Percentiles rank a stretch among this genome's conserved stretches.
These are phyloP conservation scores for Hemibagrus wyckioides DNA, from an alignment of 2,113 vertebrate genomes.

Conservation along the genomic window DNA sequence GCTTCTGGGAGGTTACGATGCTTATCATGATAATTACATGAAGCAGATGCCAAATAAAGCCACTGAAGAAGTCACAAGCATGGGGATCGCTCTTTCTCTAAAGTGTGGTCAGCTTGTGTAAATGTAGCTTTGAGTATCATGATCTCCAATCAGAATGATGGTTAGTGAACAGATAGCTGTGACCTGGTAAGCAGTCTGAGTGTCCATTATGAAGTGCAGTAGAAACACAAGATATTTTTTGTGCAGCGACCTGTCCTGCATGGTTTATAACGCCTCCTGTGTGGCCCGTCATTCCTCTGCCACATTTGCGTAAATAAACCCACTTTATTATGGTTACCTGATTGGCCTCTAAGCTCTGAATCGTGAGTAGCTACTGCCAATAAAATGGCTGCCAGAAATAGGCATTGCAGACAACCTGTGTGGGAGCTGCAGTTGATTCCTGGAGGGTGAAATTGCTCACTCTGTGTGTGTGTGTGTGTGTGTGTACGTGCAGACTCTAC, in stretches of 20 bases:
- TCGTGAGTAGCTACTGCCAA: constrained; percentile 30
- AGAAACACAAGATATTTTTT: constrained; percentile 15
- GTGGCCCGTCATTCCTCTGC: constrained; percentile 37
- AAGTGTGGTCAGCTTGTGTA: neutral
- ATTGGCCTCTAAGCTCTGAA: constrained; percentile 37
- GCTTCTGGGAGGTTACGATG: neutral
- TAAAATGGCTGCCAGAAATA: constrained; percentile 37
- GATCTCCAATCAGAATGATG: neutral
- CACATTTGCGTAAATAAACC: constrained; percentile 47
- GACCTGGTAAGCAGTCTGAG: neutral
- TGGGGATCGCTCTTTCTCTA: neutral
- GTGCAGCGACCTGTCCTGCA: neutral
- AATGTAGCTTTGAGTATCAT: neutral
- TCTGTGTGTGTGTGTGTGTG: constrained; percentile 16
- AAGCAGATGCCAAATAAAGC: neutral
- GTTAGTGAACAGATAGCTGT: constrained; percentile 12
- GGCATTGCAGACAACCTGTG: constrained; percentile 22
- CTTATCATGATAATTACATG: neutral
- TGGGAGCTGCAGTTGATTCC: constrained; percentile 1
- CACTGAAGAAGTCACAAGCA: neutral
- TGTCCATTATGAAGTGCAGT: neutral
- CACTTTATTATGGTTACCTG: constrained; percentile 45
- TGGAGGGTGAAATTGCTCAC: constrained; percentile 26
- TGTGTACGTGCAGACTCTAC: constrained; percentile 1
- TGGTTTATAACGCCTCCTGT: constrained; percentile 37